Evolutionary conservation across 2,113 vertebrate genomes (phyloP), one percentile per base, ranked within the genome.

Genomic region (Cercopithecus mona): DNA sequence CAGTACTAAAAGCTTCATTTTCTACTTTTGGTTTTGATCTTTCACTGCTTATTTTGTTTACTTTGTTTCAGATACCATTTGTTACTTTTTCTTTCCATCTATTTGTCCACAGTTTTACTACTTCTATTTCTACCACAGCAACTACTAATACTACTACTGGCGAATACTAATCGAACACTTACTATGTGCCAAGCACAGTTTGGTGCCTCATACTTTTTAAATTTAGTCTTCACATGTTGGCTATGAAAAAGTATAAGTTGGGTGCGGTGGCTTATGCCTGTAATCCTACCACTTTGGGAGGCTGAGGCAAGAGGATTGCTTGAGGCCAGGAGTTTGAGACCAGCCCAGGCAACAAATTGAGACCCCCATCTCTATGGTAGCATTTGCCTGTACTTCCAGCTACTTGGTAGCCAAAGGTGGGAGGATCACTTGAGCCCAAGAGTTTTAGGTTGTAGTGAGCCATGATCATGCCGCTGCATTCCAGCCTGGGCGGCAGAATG

Each of bases 1-100:
- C 7, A 5, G 27, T 0, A 5, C 1, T 6, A 6, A 48, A 32
- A 23, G 32, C 76, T 78, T 66, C 0, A 0, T 11, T 38, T 76
- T 13, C 57, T 4, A 6, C 64, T 93, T 43, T 80, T 48, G 8
- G 11, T 32, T 85, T 89, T 35, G 6, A 11, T 30, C 73, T 79
- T 70, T 88, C 0, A 5, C 38, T 32, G 8, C 40, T 76, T 81
- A 3, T 82, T 30, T 59, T 23, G 1, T 75, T 61, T 40, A 4
- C 3, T 43, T 27, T 12, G 32, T 88, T 89, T 73, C 52, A 35
- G 86, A 18, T 0, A 27, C 32, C 12, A 22, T 27, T 35, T 27
- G 27, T 64, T 57, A 6, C n/a, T 76, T 73, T 82, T 64, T 16
- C 20, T n/a, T 22, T 66, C 25, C 52, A 3, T 20, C 2, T 64